Conservation (phyloP, 1,140 invertebrate species). For the Araneus ventricosus region DNA sequence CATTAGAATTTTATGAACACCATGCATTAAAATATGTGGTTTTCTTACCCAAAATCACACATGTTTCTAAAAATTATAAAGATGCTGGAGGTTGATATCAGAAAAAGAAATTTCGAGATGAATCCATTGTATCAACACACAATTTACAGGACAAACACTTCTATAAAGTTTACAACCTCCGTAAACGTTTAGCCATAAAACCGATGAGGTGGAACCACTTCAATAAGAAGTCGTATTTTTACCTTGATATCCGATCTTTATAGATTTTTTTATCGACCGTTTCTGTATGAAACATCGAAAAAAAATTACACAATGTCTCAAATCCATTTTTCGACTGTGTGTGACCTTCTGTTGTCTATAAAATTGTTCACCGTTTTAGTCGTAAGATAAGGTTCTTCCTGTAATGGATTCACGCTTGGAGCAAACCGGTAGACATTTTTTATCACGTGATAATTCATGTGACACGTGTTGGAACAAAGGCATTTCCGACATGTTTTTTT, state of each 20-base stretch:
- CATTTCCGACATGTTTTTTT: too few species aligned
- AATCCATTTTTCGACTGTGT: not conserved
- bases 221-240: not conserved
- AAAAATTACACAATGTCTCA: conserved; percentile 26
- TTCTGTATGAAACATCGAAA: not conserved
- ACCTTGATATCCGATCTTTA: not conserved
- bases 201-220: not conserved
- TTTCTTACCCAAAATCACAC: too few species aligned
- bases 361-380: not conserved
- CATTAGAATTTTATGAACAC: too few species aligned
- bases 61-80: too few species aligned
- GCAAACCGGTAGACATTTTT: not conserved
- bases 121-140: not conserved
- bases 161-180: not conserved
- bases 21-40: too few species aligned
- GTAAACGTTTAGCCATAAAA: not conserved
- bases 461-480: not conserved
- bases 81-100: not conserved
- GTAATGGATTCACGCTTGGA: not conserved
- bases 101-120: not conserved
- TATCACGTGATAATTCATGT: conserved; percentile 13
- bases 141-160: not conserved
- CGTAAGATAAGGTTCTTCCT: not conserved
- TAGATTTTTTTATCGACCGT: not conserved
- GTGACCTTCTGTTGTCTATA: not conserved